phyloP scores from a whole-genome alignment of 1,140 invertebrate genomes.

The Antheraea pernyi region DNA sequence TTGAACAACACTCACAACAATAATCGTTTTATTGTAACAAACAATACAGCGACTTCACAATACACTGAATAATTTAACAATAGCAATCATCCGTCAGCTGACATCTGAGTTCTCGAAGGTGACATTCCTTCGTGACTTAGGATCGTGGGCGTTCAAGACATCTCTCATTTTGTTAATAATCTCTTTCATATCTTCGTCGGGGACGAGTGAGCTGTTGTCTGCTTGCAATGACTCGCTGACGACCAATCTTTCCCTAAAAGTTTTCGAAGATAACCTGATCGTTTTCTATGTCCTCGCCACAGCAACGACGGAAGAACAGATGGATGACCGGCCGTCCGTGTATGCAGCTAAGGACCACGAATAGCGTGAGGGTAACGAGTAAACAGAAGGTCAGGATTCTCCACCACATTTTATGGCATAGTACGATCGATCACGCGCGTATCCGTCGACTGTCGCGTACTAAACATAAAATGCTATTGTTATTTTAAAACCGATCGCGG shows the following conservation, averaged over 20 bases:
- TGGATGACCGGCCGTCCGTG: conserved; percentile 51
- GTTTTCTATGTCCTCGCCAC: conserved; percentile 57
- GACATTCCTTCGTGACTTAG: neutral
- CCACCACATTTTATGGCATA: conserved; percentile 57
- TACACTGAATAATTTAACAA: neutral
- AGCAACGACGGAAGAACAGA: conserved; percentile 59
- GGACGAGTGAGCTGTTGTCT: conserved; percentile 18
- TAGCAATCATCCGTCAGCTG: neutral
- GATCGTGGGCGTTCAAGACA: conserved; percentile 30
- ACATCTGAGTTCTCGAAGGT: conserved; percentile 8
- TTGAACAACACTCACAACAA: neutral
- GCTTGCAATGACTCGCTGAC: conserved; percentile 33
- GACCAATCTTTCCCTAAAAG: conserved; percentile 51
- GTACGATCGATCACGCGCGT: neutral
- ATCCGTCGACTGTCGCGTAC: conserved; percentile 4
- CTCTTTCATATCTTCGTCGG: conserved; percentile 19
- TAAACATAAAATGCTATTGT: conserved; percentile 9
- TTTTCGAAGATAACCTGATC: conserved; percentile 56
- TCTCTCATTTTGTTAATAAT: conserved; percentile 16
- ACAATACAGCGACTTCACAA: neutral
- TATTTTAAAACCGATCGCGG: conserved; percentile 20
- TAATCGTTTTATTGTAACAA: conserved; percentile 8
- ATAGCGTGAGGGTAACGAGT: conserved; percentile 50
- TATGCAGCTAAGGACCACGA: conserved; percentile 53
- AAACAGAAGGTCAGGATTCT: conserved; percentile 61